Conservation (phyloP, 2,797 vertebrate species). For the Gobio occitaniae region DNA sequence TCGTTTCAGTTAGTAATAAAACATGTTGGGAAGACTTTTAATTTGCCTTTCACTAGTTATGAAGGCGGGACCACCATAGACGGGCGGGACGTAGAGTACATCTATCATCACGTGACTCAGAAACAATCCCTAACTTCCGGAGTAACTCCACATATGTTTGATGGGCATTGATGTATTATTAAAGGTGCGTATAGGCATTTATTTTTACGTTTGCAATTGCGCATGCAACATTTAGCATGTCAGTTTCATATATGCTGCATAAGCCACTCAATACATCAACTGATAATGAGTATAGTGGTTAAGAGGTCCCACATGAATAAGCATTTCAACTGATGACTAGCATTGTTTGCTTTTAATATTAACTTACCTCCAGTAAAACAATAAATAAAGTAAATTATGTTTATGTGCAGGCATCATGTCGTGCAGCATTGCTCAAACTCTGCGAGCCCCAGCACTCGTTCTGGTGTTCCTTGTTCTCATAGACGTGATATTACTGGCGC, state of each 20-base stretch:
- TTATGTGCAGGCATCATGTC: conserved; percentile 26
- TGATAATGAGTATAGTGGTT: background rate
- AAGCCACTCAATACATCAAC: background rate
- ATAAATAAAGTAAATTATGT: background rate
- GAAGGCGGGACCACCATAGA: background rate
- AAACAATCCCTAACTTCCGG: background rate
- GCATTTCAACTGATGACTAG: background rate
- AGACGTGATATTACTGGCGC: conserved; percentile 8
- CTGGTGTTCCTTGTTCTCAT: conserved; percentile 31
- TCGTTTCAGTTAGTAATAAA: background rate
- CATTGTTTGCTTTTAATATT: background rate
- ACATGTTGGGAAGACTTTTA: conserved; percentile 11
- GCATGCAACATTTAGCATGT: background rate
- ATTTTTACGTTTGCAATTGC: background rate
- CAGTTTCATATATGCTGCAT: background rate
- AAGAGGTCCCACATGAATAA: background rate
- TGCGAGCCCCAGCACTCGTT: conserved; percentile 1
- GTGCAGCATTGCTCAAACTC: background rate
- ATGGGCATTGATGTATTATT: background rate
- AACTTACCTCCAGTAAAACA: background rate
- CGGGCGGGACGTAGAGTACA: background rate
- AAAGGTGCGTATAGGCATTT: background rate
- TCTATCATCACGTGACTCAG: background rate
- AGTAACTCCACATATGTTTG: background rate
- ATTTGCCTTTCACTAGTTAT: background rate